These are phyloP conservation scores for Hypolimnas misippus DNA, from an alignment of 2,888 invertebrate genomes.

Conservation along the genomic window DNA sequence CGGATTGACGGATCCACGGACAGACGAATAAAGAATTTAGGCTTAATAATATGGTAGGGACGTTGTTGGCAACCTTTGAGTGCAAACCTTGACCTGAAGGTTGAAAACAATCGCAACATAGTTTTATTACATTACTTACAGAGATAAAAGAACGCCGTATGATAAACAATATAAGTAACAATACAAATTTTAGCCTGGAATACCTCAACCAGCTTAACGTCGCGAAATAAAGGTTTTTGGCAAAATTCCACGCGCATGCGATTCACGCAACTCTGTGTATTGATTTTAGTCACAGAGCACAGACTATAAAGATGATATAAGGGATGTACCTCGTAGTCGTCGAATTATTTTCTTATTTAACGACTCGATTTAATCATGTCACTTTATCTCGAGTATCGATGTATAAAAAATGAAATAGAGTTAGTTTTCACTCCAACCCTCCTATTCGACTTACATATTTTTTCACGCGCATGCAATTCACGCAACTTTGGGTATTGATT, in stretches of 20 bases:
- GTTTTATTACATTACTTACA: background rate
- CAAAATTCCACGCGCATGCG: background rate
- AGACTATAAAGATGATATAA: background rate
- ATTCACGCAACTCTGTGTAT: background rate
- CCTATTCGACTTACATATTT: too few relatives aligned
- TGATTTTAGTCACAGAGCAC: background rate
- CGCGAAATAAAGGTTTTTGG: background rate
- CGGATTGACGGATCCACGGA: too few relatives aligned
- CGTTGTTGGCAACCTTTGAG: too few relatives aligned
- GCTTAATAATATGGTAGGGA: too few relatives aligned
- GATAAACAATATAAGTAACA: background rate
- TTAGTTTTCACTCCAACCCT: too few relatives aligned
- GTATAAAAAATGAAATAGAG: too few relatives aligned
- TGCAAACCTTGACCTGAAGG: too few relatives aligned
- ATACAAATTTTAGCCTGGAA: background rate
- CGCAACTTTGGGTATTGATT: conserved; percentile 2
- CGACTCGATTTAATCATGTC: too few relatives aligned
- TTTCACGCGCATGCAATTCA: background rate
- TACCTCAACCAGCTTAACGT: too few relatives aligned
- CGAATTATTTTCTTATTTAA: too few relatives aligned
- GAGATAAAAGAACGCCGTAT: background rate
- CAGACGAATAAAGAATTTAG: too few relatives aligned
- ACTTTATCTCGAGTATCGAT: too few relatives aligned
- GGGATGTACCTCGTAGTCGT: background rate
- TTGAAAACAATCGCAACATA: background rate